Percentiles rank a stretch among this genome's conserved stretches.
These are phyloP conservation scores for Dolomedes plantarius DNA, from an alignment of 2,888 invertebrate species.

Conservation along the genomic window DNA sequence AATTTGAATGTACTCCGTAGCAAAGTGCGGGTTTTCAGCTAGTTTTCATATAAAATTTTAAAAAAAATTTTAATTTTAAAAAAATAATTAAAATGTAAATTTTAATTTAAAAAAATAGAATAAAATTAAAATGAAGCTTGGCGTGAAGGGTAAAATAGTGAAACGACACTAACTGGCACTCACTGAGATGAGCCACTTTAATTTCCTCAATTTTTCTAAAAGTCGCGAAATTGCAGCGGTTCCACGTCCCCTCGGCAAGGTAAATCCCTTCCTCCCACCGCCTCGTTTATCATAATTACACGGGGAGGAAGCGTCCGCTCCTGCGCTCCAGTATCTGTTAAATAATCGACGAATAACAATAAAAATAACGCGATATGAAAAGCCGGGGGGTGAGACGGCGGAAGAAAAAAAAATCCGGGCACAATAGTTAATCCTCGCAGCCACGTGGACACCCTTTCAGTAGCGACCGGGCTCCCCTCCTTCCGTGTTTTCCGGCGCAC, in stretches of 20 bases:
- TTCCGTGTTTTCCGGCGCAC: conserved; percentile 28
- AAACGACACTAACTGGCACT: no score
- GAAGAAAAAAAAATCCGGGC: background rate
- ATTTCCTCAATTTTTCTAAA: no score
- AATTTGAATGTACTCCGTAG: no score
- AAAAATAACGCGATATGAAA: conserved; percentile 43
- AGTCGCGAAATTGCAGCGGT: no score
- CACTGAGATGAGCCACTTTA: no score
- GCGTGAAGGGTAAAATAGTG: no score
- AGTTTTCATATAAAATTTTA: no score
- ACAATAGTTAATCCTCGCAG: conserved; percentile 60
- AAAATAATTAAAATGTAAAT: no score
- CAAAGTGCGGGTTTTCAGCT: no score
- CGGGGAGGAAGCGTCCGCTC: conserved; percentile 13
- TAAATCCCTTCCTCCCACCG: conserved; percentile 25
- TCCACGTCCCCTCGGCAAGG: background rate
- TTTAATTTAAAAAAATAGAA: no score
- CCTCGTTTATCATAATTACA: conserved; percentile 64
- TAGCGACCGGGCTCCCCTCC: conserved; percentile 21
- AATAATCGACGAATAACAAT: conserved; percentile 65
- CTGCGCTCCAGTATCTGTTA: conserved; percentile 57
- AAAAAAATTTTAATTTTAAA: no score
- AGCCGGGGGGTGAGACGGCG: conserved; percentile 37
- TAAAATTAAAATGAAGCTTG: no score
- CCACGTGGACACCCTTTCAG: conserved; percentile 33